Base-by-base conservation (phyloP, 2,888 invertebrate species). In the Calephelis perditalis region DNA sequence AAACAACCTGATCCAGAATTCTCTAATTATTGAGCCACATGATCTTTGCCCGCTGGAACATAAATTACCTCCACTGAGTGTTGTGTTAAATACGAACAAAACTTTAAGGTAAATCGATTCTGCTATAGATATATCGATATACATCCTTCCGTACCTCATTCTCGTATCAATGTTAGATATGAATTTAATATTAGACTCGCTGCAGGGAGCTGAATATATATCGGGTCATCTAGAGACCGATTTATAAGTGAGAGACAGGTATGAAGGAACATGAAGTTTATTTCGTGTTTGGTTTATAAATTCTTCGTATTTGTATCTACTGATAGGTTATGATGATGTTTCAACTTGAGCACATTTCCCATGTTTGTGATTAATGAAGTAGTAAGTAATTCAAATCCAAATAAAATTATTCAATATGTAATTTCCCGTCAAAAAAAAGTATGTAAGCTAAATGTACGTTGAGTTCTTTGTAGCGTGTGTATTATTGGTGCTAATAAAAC, bases 121-220 rank as follows among this genome's bases (percentile, higher is more conserved):
- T 7, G 7, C 49, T 5, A 35, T 26, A 54, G 11, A 10, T 11
- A 36, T 54, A 7, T 35, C 35, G 7, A 11, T 11, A 7, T n/a
- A 54, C 36, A 36, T 26, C 54, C 36, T 54, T 36, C 36, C 54
- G 35, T 54, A 35, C 36, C 35, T 36, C 54, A 52, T 35, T 35
- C 54, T 54, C 35, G 11, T 36, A 54, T 54, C 54, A 54, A 36
- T 36, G 36, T 54, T 36, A 36, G 54, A 54, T 54, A 54, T 54
- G 54, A 54, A 54, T 54, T 54, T 54, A 54, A 36, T 54, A 36
- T 54, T 52, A 52, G 52, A 54, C 54, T 54, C 54, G 36, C 54
- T 54, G 36, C 36, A 54, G 54, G 15, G 52, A 54, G 36, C n/a
- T 54, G 54, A 54, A 54, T 54, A 54, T 54, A 36, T 54, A 54